Percentiles rank a stretch among this genome's conserved stretches.
These are phyloP conservation scores for Watsonalla binaria DNA, from an alignment of 2,888 invertebrate genomes.

Conservation along the genomic window DNA sequence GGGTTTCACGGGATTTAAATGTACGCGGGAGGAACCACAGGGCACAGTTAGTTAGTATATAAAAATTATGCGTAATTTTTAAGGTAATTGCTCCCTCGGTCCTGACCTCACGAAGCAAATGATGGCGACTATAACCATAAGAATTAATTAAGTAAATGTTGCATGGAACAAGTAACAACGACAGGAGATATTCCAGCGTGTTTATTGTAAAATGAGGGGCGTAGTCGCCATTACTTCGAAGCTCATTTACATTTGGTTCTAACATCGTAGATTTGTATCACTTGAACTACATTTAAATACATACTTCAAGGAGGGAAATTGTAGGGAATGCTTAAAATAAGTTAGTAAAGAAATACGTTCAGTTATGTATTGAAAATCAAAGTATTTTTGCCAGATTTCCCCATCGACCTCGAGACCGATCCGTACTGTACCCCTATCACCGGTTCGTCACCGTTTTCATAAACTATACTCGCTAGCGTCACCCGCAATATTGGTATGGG, in stretches of 20 bases:
- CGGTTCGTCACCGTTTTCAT: no score
- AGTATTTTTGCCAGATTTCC: no score
- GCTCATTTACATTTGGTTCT: neutral
- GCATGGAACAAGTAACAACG: conserved; percentile 10
- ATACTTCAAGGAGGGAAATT: no score
- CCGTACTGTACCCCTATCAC: no score
- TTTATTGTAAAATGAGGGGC: conserved; percentile 15
- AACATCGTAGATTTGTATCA: neutral
- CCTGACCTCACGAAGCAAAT: conserved; percentile 1
- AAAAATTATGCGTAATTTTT: neutral
- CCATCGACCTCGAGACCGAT: no score
- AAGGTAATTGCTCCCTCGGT: conserved; percentile 1
- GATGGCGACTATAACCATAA: conserved; percentile 5
- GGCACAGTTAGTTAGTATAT: neutral
- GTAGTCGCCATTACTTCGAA: neutral
- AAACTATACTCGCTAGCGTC: no score
- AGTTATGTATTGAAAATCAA: no score
- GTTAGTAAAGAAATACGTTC: no score
- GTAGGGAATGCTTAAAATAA: no score
- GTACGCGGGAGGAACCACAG: no score
- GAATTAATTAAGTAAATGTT: conserved; percentile 15
- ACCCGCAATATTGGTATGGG: no score
- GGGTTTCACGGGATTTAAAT: no score
- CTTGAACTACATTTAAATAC: neutral
- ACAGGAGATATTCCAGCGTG: conserved; percentile 5